A percentile compares a stretch with the other conserved stretches of the same genome.
These are phyloP conservation scores for Slavum lentiscoides DNA, from an alignment of 2,888 invertebrate species.

Conservation along the genomic window DNA sequence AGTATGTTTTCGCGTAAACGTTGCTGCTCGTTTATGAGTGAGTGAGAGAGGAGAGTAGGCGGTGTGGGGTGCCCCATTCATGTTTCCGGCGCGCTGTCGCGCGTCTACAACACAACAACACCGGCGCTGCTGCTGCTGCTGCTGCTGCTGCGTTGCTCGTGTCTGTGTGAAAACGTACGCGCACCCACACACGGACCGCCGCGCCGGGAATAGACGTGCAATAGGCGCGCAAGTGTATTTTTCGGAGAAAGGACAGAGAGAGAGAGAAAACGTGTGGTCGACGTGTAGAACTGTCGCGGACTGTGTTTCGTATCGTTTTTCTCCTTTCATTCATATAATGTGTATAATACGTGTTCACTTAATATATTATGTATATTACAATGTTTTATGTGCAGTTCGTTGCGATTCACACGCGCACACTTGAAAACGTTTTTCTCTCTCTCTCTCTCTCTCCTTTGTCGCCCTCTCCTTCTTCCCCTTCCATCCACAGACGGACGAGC, in stretches of 20 bases:
- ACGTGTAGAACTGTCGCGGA: slow-evolving; percentile 24
- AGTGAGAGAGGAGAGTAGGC: too few relatives aligned
- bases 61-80: slow-evolving; percentile 43
- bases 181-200: too few relatives aligned
- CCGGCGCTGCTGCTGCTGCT: neutral
- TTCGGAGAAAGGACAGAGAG: neutral
- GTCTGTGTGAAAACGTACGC: slow-evolving; percentile 30
- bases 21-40: neutral
- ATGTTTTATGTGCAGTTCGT: neutral
- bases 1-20: slow-evolving; percentile 40
- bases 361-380: neutral
- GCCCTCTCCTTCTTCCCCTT: too few relatives aligned
- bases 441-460: slow-evolving; percentile 31
- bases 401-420: neutral
- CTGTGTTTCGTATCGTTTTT: slow-evolving; percentile 42
- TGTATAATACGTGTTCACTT: neutral
- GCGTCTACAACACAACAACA: too few relatives aligned
- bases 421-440: slow-evolving; percentile 26
- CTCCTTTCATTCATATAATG: slow-evolving; percentile 38
- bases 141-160: neutral
- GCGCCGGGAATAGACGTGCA: too few relatives aligned
- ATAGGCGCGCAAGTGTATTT: too few relatives aligned
- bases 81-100: slow-evolving; percentile 25
- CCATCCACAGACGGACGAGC: neutral
- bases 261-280: slow-evolving; percentile 17